Base-by-base conservation (phyloP, 2,888 invertebrate species). In the Brachypterus glaber region DNA sequence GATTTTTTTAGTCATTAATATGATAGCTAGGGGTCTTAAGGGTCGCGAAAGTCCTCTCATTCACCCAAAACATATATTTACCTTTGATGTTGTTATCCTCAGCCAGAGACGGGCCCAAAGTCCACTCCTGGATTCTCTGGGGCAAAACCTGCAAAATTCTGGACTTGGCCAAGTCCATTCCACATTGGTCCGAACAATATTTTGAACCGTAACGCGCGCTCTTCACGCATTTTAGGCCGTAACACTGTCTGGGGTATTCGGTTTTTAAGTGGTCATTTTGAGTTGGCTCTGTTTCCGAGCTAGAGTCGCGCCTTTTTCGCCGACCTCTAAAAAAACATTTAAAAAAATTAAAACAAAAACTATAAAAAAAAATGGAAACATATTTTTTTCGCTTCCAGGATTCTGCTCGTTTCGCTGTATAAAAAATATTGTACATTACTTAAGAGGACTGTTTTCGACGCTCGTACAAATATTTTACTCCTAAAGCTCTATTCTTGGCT, bases 151-250 rank as follows among this genome's bases (percentile, higher is more conserved):
- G 83, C 55, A 84, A 84, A 47, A 91, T 87, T 51, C 90, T 72
- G 30, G 79, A 81, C 0, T 84, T 83, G 0, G 96, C 95, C 16
- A 97, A 70, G 54, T 82, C 79, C 55, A 91, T 73, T 0, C 96
- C 96, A 61, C 96, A 97, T 47, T 83, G 80, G 47, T 92, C 81
- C 4, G 88, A 85, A 59, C 97, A 97, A 59, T 96, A 97, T 66
- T 96, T 96, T 41, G 91, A 92, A 1, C 75, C 69, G 45, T 63
- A 74, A 9, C 82, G 71, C 0, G 95, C 87, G 25, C 80, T 77
- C 40, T 79, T 76, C 0, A 74, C 72, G 63, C 98, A 98, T 36
- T 79, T 78, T 0, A 93, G 95, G 0, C 96, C 96, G 58, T 84
- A 85, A 62, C 97, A 98, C 56, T 97, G 96, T 1, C 83, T 67